A percentile compares a stretch with the other conserved stretches of the same genome.
These are phyloP conservation scores for Phthorimaea operculella DNA, from an alignment of 1,140 invertebrate genomes.

Conservation along the genomic window DNA sequence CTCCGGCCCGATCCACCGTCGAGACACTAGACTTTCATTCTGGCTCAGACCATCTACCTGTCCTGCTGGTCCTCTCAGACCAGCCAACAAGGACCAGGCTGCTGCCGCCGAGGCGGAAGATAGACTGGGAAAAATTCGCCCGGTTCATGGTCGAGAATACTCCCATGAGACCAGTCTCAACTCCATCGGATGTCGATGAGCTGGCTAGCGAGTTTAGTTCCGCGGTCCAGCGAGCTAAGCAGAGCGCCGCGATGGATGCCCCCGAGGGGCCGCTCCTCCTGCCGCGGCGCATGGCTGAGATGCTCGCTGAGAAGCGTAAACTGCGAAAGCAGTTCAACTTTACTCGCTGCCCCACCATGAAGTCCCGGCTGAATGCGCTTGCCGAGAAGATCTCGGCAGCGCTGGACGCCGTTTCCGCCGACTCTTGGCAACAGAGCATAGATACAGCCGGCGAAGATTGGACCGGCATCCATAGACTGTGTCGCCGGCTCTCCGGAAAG, in stretches of 20 bases:
- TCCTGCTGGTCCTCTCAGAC: background rate
- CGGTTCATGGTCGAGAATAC: background rate
- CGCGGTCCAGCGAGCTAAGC: background rate
- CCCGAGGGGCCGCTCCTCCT: background rate
- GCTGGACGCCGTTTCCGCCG: background rate
- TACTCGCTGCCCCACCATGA: conserved; percentile 11
- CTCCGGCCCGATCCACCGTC: background rate
- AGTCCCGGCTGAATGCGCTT: conserved; percentile 7
- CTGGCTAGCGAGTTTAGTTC: background rate
- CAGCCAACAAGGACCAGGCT: background rate
- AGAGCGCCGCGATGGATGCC: background rate
- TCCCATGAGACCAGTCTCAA: background rate
- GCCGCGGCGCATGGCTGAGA: background rate
- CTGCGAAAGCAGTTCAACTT: conserved; percentile 4
- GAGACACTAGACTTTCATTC: background rate
- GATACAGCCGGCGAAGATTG: conserved; percentile 2
- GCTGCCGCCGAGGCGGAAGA: background rate
- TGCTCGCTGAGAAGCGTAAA: conserved; percentile 5
- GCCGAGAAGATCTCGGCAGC: background rate
- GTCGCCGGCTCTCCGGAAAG: conserved; percentile 5
- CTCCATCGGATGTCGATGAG: background rate
- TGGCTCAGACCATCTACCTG: background rate
- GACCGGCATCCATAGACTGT: conserved; percentile 11
- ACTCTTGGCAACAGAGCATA: conserved; percentile 4
- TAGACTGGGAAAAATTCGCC: background rate